Evolutionary conservation across 2,797 vertebrate genomes (phyloP), one percentile per base, ranked within the genome.

Genomic region (Enteromius treurensis): DNA sequence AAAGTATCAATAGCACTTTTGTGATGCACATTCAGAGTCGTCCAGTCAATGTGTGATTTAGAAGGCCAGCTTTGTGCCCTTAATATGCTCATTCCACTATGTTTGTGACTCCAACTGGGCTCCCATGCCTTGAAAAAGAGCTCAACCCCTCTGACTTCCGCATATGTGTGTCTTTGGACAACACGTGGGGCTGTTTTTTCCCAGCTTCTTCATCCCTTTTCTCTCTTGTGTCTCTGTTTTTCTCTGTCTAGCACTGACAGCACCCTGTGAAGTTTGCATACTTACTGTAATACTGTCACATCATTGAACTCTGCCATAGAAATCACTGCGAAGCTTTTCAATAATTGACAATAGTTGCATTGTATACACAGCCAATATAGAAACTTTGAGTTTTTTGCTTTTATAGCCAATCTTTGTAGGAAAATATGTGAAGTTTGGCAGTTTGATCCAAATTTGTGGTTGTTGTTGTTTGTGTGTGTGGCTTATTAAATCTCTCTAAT

Each of bases 1-100:
- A 75, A 68, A 75, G 78, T 86, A 84, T 88, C 85, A 90, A 88
- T 88, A 82, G 84, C 60, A 84, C 86, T 90, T 89, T 88, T 90
- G 88, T 91, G 76, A 84, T 49, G 32, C 78, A 45, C 23, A 55
- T 82, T 87, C 64, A 47, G 81, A 88, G 86, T 85, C 60, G 81
- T 76, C 80, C 77, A 84, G 77, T 71, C 78, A 26, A 80, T 75
- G 80, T 87, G 77, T 85, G 51, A 84, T 85, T 55, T 69, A 76
- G 79, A 85, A 74, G 84, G 68, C 67, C 68, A 80, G 77, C 86
- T 85, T 90, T 87, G 85, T 87, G n/a, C 75, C 29, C 75, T 87
- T 80, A 73, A 84, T 83, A 77, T 81, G 83, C 87, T 87, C 80
- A 83, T 86, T 86, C 62, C 77, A 73, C 71, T 60, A 69, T 68